Conservation (phyloP, 2,113 vertebrate species). For the Cyrtonyx montezumae region DNA sequence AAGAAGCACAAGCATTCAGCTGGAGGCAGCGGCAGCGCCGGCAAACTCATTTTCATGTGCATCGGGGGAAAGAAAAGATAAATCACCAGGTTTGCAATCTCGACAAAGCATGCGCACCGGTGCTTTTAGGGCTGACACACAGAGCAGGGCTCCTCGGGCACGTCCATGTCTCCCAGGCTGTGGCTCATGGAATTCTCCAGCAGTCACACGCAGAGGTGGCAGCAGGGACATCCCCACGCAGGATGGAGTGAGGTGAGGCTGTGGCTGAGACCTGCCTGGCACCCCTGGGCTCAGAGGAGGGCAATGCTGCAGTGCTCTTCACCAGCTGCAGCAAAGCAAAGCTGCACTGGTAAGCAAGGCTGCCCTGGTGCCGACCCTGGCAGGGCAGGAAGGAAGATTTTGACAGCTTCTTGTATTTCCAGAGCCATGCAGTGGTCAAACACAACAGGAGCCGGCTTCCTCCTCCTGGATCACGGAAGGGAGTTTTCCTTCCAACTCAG, state of each 20-base stretch:
- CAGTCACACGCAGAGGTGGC: not conserved
- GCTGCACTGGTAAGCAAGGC: not conserved
- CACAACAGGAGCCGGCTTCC: not conserved
- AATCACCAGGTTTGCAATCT: constrained; percentile 1
- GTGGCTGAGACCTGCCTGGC: not conserved
- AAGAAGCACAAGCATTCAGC: constrained; percentile 51
- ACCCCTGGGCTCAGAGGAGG: not conserved
- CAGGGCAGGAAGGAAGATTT: not conserved
- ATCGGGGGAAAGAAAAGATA: not conserved
- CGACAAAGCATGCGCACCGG: not conserved
- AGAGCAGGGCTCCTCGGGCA: not conserved
- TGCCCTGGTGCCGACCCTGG: not conserved
- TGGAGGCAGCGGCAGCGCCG: not conserved
- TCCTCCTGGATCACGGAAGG: not conserved
- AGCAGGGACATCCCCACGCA: not conserved
- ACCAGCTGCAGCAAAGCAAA: not conserved
- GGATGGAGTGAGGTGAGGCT: not conserved
- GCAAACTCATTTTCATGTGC: constrained; percentile 33
- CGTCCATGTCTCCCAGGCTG: not conserved
- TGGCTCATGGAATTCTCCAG: not conserved
- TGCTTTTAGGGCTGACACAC: not conserved
- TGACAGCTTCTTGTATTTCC: not conserved
- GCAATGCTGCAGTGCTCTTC: not conserved
- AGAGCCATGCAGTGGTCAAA: not conserved
- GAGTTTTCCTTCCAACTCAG: not conserved